phyloP scores from a whole-genome alignment of 2,113 vertebrate genomes.

The Xerus inauris region DNA sequence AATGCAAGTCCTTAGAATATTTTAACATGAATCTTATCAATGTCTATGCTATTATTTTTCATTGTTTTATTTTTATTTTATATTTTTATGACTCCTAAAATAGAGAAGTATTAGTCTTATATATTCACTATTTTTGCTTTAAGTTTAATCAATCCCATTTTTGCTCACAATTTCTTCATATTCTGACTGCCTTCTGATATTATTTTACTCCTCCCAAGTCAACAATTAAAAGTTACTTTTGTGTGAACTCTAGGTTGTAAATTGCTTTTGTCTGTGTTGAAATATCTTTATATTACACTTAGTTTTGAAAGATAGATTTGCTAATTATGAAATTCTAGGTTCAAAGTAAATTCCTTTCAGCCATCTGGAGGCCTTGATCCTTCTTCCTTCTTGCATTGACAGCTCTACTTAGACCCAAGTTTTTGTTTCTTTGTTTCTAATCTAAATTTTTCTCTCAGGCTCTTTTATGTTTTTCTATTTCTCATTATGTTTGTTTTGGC shows the following conservation, averaged over 20 bases:
- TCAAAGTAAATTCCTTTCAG: slow-evolving; percentile 26
- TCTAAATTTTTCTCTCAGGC: slow-evolving; percentile 52
- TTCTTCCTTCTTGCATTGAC: background rate
- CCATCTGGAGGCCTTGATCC: background rate
- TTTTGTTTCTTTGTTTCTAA: slow-evolving; percentile 49
- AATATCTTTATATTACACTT: background rate
- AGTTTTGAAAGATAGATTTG: background rate
- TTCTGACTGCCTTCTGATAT: background rate
- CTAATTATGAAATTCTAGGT: background rate
- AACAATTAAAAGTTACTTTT: background rate
- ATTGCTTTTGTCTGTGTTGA: background rate
- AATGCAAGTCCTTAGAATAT: background rate
- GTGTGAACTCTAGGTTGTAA: background rate
- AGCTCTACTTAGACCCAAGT: background rate
- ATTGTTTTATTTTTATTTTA: background rate
- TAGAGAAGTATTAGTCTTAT: background rate
- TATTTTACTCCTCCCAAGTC: background rate
- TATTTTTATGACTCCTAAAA: background rate
- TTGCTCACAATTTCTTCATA: background rate
- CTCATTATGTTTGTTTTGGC: slow-evolving; percentile 60
- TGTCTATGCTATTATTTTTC: background rate
- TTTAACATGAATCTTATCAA: background rate
- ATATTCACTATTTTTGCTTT: background rate
- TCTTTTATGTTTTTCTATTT: slow-evolving; percentile 49
- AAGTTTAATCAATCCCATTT: background rate